A percentile compares a stretch with the other conserved stretches of the same genome.
These are phyloP conservation scores for Lycophotia porphyrea DNA, from an alignment of 2,888 invertebrate species.

Conservation along the genomic window DNA sequence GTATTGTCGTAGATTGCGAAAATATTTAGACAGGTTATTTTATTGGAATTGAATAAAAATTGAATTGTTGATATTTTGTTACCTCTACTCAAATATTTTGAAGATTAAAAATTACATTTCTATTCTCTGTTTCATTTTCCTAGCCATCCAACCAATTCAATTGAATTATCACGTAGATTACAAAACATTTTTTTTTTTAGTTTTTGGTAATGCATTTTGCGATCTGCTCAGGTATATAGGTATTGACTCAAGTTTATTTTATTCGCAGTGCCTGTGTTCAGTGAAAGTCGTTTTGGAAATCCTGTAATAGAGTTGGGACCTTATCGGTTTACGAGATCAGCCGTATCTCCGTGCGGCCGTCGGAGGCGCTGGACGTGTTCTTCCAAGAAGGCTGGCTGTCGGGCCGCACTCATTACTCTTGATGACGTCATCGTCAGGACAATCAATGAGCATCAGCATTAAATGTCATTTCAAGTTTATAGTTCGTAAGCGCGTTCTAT, in stretches of 20 bases:
- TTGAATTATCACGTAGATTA: neutral
- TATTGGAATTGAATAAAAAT: conserved; percentile 3
- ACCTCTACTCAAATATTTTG: conserved; percentile 9
- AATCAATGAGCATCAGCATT: too few species aligned
- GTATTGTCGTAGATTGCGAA: neutral
- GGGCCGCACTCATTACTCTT: too few species aligned
- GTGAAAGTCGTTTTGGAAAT: conserved; percentile 68
- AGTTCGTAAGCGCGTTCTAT: too few species aligned
- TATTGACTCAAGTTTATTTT: conserved; percentile 3
- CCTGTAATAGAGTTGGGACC: conserved; percentile 69
- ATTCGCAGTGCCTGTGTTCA: conserved; percentile 63
- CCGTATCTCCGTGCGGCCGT: neutral
- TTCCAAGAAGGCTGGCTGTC: too few species aligned
- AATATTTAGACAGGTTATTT: neutral
- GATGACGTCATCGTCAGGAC: too few species aligned
- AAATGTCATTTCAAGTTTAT: too few species aligned
- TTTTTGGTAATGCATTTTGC: neutral
- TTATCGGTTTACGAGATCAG: conserved; percentile 71
- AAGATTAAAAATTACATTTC: conserved; percentile 14
- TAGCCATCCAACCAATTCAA: neutral
- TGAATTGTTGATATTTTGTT: conserved; percentile 1
- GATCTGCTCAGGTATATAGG: neutral
- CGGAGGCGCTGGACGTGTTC: conserved; percentile 65
- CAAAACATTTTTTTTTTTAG: neutral
- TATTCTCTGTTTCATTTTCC: conserved; percentile 4